Base-by-base conservation (phyloP, 2,113 vertebrate genomes). In the Channa argus region DNA sequence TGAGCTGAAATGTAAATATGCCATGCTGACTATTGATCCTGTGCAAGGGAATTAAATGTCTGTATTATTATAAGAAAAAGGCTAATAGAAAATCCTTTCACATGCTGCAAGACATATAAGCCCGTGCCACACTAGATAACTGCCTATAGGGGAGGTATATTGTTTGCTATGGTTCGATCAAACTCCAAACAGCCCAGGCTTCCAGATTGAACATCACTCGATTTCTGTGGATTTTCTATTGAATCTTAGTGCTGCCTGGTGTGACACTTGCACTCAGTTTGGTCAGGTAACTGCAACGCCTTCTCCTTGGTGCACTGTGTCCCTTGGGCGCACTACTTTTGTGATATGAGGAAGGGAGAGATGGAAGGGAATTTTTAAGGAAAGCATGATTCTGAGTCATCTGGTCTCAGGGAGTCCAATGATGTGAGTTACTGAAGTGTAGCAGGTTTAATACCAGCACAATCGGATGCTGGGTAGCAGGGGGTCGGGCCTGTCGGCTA, bases 351-450 rank as follows among this genome's bases (percentile, higher is more conserved):
- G 3, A 46, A 46, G 62, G 45, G 54, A 55, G 49, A 53, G 39
- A 72, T 46, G 36, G 64, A 61, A 71, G 38, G 60, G 55, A 37
- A 44, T 64, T 82, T 84, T 73, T 66, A 55, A 37, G 69, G 63
- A 77, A 62, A 38, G 71, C 74, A 82, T 83, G 53, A 86, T 78
- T 89, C 74, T 77, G 68, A 70, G 77, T 80, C 64, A 77, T 84
- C 88, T 85, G 80, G 83, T 88, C 74, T 83, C 49, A 1, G 61
- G 58, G 66, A 85, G 74, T 65, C 54, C 85, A 90, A 88, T 93
- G 86, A 90, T 79, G 77, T 75, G 86, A 89, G 58, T 88, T 88
- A 70, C 8, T 86, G 85, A 85, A 92, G 87, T 89, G 85, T 13
- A 82, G 76, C 82, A 63, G 80, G 71, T 82, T 89, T 83, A 84